Base-by-base conservation (phyloP, 2,113 vertebrate species). In the Sturnira hondurensis region DNA sequence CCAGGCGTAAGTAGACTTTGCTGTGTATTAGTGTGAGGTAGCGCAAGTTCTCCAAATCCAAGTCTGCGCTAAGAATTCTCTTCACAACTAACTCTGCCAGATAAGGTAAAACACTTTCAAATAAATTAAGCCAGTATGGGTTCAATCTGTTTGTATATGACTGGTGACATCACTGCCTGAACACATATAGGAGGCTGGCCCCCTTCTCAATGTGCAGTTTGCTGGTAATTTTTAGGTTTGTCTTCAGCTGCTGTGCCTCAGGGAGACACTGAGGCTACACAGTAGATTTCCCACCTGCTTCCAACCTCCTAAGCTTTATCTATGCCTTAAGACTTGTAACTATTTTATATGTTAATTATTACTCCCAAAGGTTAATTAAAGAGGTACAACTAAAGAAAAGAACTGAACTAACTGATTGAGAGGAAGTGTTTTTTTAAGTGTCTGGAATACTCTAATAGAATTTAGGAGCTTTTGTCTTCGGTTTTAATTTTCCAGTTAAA, bases 351-450 rank as follows among this genome's bases (percentile, higher is more conserved):
- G 20, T 85, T 96, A 95, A 98, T 97, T 94, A 96, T 94, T 91
- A 95, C 52, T 95, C 82, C 36, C 68, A 80, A 70, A 96, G 94
- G 88, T 95, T 96, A 96, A 97, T 97, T 97, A 95, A 96, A 88
- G 81, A 97, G 28, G 88, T 93, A 41, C 19, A 89, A 31, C 87
- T 88, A 26, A 91, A 94, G 45, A 56, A 63, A 95, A 95, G 68
- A 90, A 45, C 45, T 45, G 45, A 93, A 56, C 41, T 91, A 52
- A 86, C 77, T 91, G 38, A 76, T 7, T 91, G 81, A 94, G n/a
- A 95, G n/a, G 86, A 96, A 96, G 28, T 93, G 33, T 96, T 94
- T 93, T 93, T 89, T 68, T 33, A 94, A 88, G 67, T 41, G 14
- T 70, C 78, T 96, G 20, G 67, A 85, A 19, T 87, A 45, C 76